Conservation (phyloP, 2,113 vertebrate species). For the Pycnonotus jocosus region DNA sequence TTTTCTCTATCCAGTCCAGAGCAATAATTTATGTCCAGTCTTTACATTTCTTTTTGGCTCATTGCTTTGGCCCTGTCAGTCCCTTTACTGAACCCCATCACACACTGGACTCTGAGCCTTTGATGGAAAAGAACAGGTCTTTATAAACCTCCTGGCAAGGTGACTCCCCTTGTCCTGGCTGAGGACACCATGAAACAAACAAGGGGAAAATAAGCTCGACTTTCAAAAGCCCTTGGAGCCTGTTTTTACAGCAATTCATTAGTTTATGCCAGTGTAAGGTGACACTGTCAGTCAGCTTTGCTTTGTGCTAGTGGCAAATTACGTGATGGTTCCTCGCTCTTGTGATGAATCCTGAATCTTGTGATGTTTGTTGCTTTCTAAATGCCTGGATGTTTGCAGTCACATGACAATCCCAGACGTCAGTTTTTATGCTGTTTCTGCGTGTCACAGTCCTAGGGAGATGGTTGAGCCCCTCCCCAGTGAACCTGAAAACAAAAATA, state of each 20-base stretch:
- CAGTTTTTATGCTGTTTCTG: background rate
- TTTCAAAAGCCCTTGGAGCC: slow-evolving; percentile 35
- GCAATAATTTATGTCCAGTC: background rate
- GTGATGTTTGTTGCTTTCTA: slow-evolving; percentile 7
- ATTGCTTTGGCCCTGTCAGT: background rate
- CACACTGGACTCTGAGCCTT: background rate
- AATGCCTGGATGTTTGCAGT: background rate
- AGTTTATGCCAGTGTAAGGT: background rate
- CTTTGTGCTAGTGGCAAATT: background rate
- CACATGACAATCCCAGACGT: background rate
- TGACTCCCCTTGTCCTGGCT: background rate
- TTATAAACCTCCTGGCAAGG: slow-evolving; percentile 13
- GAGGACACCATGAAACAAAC: background rate
- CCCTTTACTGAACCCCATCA: background rate
- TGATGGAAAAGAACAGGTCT: background rate
- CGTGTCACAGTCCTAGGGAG: background rate
- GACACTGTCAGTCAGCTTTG: background rate
- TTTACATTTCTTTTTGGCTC: background rate
- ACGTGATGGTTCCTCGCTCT: background rate
- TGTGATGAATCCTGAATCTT: background rate
- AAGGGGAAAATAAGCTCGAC: background rate
- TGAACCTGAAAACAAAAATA: background rate
- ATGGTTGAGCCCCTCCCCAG: background rate
- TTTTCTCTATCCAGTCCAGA: background rate
- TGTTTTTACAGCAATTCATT: background rate